Conservation (phyloP, 2,113 vertebrate genomes). For the Seriola rivoliana region DNA sequence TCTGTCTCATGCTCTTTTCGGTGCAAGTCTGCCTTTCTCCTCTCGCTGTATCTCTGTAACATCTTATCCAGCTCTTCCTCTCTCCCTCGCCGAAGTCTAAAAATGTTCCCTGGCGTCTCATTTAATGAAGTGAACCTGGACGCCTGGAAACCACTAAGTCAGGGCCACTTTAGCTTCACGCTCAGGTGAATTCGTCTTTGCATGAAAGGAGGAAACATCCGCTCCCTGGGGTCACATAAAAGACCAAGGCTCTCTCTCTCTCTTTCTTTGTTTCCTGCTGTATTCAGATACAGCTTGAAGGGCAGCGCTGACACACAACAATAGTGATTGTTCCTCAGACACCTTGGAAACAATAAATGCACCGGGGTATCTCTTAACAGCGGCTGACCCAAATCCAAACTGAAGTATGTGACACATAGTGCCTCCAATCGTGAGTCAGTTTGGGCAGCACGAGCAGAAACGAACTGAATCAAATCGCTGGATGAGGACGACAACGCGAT, state of each 20-base stretch:
- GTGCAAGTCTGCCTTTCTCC: neutral
- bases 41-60: constrained; percentile 24
- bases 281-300: constrained; percentile 35
- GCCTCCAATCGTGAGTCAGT: neutral
- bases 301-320: constrained; percentile 22
- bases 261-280: constrained; percentile 57
- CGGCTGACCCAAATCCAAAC: constrained; percentile 6
- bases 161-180: constrained; percentile 52
- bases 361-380: neutral
- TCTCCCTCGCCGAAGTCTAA: constrained; percentile 22
- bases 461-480: neutral
- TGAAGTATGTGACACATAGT: constrained; percentile 13
- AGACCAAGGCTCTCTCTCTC: constrained; percentile 15
- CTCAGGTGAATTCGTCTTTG: constrained; percentile 67
- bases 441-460: constrained; percentile 1
- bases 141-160: constrained; percentile 50
- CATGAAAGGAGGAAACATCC: constrained; percentile 65
- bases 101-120: constrained; percentile 55
- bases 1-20: constrained; percentile 21
- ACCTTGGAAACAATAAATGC: constrained; percentile 33
- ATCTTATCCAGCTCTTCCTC: constrained; percentile 53
- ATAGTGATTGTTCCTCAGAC: constrained; percentile 47
- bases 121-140: constrained; percentile 63
- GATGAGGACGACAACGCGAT: neutral
- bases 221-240: constrained; percentile 59